Percentiles rank a stretch among this genome's conserved stretches.
These are phyloP conservation scores for Leistus spinibarbis DNA, from an alignment of 2,888 invertebrate genomes.

Conservation along the genomic window DNA sequence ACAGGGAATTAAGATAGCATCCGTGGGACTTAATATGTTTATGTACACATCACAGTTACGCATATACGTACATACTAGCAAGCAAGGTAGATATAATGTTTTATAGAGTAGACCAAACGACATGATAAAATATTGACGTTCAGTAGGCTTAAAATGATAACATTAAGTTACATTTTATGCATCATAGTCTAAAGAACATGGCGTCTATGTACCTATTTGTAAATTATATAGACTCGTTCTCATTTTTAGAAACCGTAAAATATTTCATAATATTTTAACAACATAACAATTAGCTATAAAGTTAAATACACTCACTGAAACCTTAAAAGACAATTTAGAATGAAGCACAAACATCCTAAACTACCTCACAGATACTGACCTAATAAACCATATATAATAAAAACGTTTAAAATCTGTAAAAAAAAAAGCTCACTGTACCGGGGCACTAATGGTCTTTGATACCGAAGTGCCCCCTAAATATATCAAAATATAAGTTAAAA, in stretches of 20 bases:
- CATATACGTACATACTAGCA: not conserved
- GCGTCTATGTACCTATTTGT: not conserved
- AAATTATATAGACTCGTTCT: not conserved
- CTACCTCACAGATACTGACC: too few species aligned
- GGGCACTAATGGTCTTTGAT: too few species aligned
- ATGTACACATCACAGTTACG: constrained; percentile 2
- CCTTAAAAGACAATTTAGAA: too few species aligned
- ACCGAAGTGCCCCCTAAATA: too few species aligned
- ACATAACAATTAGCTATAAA: not conserved
- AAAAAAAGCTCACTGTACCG: too few species aligned
- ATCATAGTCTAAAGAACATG: not conserved
- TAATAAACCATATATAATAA: too few species aligned
- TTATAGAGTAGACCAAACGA: not conserved
- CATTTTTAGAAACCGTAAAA: not conserved
- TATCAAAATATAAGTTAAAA: too few species aligned
- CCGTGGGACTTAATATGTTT: not conserved
- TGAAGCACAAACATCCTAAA: too few species aligned
- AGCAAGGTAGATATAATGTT: not conserved
- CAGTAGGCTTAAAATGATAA: not conserved
- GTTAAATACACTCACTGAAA: too few species aligned
- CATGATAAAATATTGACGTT: not conserved
- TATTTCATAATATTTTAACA: not conserved
- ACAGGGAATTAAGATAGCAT: constrained; percentile 13
- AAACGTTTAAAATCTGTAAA: too few species aligned
- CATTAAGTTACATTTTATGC: not conserved